Base-by-base conservation (phyloP, 2,113 vertebrate species). In the Pluvianellus socialis region DNA sequence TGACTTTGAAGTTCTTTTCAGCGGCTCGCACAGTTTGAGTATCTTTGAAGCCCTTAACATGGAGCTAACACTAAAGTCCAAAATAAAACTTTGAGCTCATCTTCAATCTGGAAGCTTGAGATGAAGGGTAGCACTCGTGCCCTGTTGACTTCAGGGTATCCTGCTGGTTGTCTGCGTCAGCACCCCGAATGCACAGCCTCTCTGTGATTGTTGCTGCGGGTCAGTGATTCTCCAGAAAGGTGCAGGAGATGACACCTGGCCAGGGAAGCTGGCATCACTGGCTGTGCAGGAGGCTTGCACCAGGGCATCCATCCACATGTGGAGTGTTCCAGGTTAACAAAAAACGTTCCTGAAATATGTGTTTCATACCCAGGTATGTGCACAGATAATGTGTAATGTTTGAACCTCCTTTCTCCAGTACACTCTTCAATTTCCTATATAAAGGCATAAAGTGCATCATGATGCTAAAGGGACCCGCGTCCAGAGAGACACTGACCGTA, bases 31-130 rank as follows among this genome's bases (percentile, higher is more conserved):
- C 12, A 42, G 30, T 62, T 59, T 52, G 38, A 40, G 15, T 65
- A 40, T 40, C 55, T 66, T 61, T 70, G 50, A 86, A 83, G 32
- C 22, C 28, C 10, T 73, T 76, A 56, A 45, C 0, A 1, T 38
- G 55, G 18, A 88, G 19, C 38, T 73, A 53, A 74, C 0, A 0
- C 28, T 61, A 4, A 79, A 66, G 18, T 86, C n/a, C 21, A 24
- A 75, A n/a, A n/a, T 49, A n/a, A 55, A 88, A n/a, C 8, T 30
- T 84, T 20, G 38, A 35, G 23, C 12, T 52, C 22, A 50, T 70
- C 45, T 76, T 91, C 45, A 77, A n/a, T 47, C 7, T 33, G 53
- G 42, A 66, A 55, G 20, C 32, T 77, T 2, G 19, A 4, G 49
- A 15, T 66, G 50, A 58, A 80, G 12, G 6, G 10, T 28, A 49